Evolutionary conservation across 1,140 invertebrate genomes (phyloP), one percentile per base, ranked within the genome.

Genomic region (Saxidomus purpurata): DNA sequence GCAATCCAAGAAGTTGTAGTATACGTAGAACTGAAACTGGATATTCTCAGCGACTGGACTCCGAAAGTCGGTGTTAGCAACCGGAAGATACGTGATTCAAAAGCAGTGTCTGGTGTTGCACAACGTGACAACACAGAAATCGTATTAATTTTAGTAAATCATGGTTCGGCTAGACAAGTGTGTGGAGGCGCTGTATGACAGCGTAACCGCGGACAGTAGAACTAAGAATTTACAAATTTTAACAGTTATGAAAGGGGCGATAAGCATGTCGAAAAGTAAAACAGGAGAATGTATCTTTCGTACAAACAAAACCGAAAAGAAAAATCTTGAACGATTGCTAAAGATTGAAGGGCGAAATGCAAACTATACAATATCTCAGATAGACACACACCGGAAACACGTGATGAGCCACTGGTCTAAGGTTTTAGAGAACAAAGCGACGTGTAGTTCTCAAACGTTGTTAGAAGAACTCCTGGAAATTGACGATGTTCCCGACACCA

Each of bases 251-350:
- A 92, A 92, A 69, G 91, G 91, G 19, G 90, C 90, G 31, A 89
- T 92, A 22, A 92, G 90, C 71, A 77, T 91, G 83, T 92, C 91
- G n/a, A 83, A 89, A 67, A 91, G 90, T 63, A 86, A 84, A 31
- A 90, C 92, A 1, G 92, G 92, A 3, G 90, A 92, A 31, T 91
- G 90, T 15, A 90, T 91, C 61, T 92, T 90, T 76, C 82, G 86
- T 47, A 90, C 88, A 55, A 92, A 92, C 81, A 90, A 90, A 74
- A 86, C 89, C 43, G 92, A 91, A 49, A 90, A 89, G 87, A 90
- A 89, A 81, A 85, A 88, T 8, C 69, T 92, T 40, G 74, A 89
- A 17, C 55, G 87, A 34, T 25, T 63, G 22, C n/a, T 92, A 17
- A 40, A 59, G 49, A 89, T 80, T 59, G 88, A 89, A 28, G 90